These are phyloP conservation scores for Ceratosolen solmsi DNA, from an alignment of 1,140 invertebrate genomes.

Conservation along the genomic window DNA sequence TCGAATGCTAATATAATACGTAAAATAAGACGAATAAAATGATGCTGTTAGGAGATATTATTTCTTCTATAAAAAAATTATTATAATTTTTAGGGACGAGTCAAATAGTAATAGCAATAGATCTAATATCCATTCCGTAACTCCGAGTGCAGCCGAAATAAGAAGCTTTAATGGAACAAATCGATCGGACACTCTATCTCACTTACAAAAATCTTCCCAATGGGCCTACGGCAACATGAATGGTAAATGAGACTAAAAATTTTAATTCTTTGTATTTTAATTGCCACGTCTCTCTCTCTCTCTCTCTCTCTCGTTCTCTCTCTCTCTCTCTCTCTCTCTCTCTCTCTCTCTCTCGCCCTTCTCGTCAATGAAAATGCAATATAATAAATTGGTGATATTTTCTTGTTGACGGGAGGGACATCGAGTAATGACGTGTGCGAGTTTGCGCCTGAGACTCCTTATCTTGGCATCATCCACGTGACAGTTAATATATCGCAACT, in stretches of 20 bases:
- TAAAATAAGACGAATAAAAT: not conserved
- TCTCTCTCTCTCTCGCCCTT: too few species aligned
- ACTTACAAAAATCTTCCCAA: conserved; percentile 70
- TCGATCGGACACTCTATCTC: conserved; percentile 69
- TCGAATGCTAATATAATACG: not conserved
- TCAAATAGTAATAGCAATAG: conserved; percentile 52
- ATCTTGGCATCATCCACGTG: too few species aligned
- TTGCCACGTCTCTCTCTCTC: too few species aligned
- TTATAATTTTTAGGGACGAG: conserved; percentile 63
- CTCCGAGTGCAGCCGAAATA: conserved; percentile 66
- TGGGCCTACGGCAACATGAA: conserved; percentile 68
- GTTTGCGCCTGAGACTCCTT: too few species aligned
- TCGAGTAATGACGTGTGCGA: too few species aligned
- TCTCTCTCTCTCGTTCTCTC: too few species aligned
- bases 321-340: too few species aligned
- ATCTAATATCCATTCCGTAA: conserved; percentile 57
- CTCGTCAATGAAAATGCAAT: too few species aligned
- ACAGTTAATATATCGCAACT: too few species aligned
- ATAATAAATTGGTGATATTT: too few species aligned
- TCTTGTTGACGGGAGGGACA: too few species aligned
- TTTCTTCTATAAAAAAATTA: not conserved
- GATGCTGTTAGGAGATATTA: not conserved
- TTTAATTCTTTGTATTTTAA: too few species aligned
- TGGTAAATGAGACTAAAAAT: conserved; percentile 41
- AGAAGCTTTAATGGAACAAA: conserved; percentile 71